Percentiles rank a stretch among this genome's conserved stretches.
Evolutionary conservation across 2,888 invertebrate species (phyloP).

Genomic region (Dryocosmus kuriphilus): DNA sequence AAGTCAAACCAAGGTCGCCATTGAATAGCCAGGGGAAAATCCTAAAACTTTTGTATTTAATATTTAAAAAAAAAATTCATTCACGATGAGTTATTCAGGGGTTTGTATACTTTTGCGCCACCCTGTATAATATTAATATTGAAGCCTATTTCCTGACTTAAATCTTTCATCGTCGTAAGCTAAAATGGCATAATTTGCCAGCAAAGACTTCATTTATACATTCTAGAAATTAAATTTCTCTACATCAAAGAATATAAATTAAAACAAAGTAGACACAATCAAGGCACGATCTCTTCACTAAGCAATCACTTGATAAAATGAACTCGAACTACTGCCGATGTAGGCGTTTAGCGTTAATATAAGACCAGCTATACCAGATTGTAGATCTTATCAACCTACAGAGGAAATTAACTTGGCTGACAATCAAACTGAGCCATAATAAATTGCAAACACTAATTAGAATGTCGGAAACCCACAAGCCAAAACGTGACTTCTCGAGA

Average conservation of each 20-base stretch:
- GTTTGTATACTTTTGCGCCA: too few species aligned
- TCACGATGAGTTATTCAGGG: too few species aligned
- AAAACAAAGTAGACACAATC: not conserved
- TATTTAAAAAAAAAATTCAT: too few species aligned
- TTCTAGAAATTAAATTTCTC: not conserved
- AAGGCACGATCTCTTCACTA: not conserved
- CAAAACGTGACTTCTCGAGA: constrained; percentile 13
- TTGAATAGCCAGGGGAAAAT: too few species aligned
- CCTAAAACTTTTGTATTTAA: too few species aligned
- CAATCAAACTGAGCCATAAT: constrained; percentile 23
- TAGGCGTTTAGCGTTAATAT: constrained; percentile 22
- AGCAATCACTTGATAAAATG: constrained; percentile 28
- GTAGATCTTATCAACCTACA: constrained; percentile 30
- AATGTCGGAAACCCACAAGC: constrained; percentile 12
- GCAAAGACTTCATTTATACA: not conserved
- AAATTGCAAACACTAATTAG: constrained; percentile 33
- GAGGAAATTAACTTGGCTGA: constrained; percentile 35
- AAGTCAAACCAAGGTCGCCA: too few species aligned
- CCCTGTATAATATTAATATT: not conserved
- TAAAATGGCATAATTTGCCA: not conserved
- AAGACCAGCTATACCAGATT: constrained; percentile 17
- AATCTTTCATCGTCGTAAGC: not conserved
- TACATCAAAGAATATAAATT: not conserved
- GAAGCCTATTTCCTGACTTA: not conserved
- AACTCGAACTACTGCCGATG: not conserved